Evolutionary conservation across 2,888 invertebrate species (phyloP).

Genomic region (Andrena flavipes): DNA sequence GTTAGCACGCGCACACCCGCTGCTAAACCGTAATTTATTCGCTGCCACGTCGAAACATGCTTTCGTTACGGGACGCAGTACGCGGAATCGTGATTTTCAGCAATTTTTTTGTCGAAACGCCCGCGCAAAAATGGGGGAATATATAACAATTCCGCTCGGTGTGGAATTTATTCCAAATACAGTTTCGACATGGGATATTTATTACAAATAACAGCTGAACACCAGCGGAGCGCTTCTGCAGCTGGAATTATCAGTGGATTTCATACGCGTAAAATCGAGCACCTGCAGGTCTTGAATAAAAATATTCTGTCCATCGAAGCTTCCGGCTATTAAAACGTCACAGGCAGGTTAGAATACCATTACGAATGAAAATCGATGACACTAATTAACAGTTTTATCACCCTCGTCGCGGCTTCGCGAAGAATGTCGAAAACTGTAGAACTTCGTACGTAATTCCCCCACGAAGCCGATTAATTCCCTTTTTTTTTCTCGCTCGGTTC

Average conservation of each 20-base stretch:
- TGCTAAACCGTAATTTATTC: constrained; percentile 21
- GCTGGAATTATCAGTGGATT: not conserved
- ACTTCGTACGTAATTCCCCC: constrained; percentile 6
- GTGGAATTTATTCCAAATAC: not conserved
- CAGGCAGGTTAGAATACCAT: not conserved
- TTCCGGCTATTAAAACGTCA: not conserved
- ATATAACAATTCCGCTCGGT: not conserved
- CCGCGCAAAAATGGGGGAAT: not conserved
- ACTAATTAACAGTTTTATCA: constrained; percentile 22
- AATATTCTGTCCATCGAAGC: not conserved
- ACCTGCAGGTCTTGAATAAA: not conserved
- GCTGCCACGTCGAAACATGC: not conserved
- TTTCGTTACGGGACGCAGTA: not conserved
- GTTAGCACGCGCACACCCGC: constrained; percentile 22
- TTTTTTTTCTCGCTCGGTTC: not conserved
- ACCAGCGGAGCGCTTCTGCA: no score
- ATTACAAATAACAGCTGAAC: not conserved
- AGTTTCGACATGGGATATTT: not conserved
- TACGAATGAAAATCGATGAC: not conserved
- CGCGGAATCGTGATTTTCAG: not conserved
- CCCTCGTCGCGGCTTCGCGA: not conserved
- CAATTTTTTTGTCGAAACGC: not conserved
- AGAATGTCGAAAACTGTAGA: not conserved
- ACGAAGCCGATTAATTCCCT: not conserved
- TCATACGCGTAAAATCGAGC: not conserved